Evolutionary conservation across 2,113 vertebrate genomes (phyloP).

Genomic region (Macquaria ambigua): DNA sequence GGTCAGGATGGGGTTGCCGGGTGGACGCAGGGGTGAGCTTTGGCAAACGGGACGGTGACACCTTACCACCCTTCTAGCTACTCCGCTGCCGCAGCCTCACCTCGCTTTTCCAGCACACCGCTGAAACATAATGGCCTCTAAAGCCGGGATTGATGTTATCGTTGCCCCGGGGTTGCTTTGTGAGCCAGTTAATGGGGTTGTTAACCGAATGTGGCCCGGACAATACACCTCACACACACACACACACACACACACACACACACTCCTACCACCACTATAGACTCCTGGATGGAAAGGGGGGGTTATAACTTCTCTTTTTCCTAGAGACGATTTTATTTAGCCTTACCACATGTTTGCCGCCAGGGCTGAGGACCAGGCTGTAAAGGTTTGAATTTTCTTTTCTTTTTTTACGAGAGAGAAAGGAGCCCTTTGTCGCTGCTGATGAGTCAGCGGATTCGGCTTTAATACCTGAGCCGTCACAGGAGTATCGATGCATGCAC

Average conservation of each 20-base stretch:
- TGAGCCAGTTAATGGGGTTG: slow-evolving; percentile 79
- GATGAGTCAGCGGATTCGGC: slow-evolving; percentile 60
- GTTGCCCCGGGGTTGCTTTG: slow-evolving; percentile 75
- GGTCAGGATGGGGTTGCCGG: slow-evolving; percentile 11
- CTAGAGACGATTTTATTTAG: slow-evolving; percentile 68
- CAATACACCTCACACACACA: slow-evolving; percentile 65
- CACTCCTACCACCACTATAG: slow-evolving; percentile 22
- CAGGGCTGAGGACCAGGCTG: slow-evolving; percentile 38
- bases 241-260: slow-evolving; percentile 39
- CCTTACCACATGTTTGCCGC: slow-evolving; percentile 51
- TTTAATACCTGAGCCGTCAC: slow-evolving; percentile 57
- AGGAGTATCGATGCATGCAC: slow-evolving; percentile 52
- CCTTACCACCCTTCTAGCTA: slow-evolving; percentile 35
- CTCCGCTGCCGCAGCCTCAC: slow-evolving; percentile 31
- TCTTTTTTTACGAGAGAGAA: slow-evolving; percentile 52
- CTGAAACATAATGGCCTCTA: slow-evolving; percentile 74
- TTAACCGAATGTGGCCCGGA: slow-evolving; percentile 75
- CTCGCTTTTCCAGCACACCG: slow-evolving; percentile 32
- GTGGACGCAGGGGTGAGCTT: slow-evolving; percentile 19
- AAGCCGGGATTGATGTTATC: slow-evolving; percentile 77
- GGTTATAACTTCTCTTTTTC: slow-evolving; percentile 61
- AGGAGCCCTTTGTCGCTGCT: slow-evolving; percentile 47
- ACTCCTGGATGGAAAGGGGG: slow-evolving; percentile 24
- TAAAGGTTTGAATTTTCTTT: slow-evolving; percentile 43
- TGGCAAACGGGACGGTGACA: slow-evolving; percentile 55